phyloP scores from a whole-genome alignment of 2,888 invertebrate species.

The Orthosia cruda region DNA sequence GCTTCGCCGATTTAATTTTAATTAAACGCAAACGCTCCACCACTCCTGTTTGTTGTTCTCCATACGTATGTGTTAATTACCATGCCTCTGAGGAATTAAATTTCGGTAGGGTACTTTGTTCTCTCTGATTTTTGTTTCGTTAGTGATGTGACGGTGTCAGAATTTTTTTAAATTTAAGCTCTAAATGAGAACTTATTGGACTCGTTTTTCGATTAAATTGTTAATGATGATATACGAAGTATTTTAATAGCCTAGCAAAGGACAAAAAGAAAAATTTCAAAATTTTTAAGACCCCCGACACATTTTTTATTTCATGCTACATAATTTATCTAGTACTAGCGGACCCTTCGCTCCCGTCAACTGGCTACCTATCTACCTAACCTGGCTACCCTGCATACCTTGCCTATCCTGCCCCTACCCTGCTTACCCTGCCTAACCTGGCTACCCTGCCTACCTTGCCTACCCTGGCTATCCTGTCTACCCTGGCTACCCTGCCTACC shows the following conservation, averaged over 20 bases:
- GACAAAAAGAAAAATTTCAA: no score
- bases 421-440: no score
- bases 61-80: slow-evolving; percentile 49
- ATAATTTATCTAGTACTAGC: no score
- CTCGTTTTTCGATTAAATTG: not conserved
- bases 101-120: not conserved
- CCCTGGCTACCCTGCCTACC: no score
- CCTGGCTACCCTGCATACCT: no score
- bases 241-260: not conserved
- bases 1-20: slow-evolving; percentile 30
- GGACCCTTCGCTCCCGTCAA: no score
- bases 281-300: no score
- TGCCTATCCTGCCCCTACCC: no score
- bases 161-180: slow-evolving; percentile 9
- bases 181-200: not conserved
- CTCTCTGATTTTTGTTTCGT: not conserved
- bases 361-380: no score
- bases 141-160: slow-evolving; percentile 7
- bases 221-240: not conserved
- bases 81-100: slow-evolving; percentile 26
- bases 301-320: no score
- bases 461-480: no score
- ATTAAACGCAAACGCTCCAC: slow-evolving; percentile 34
- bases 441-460: no score
- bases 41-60: slow-evolving; percentile 15